Evolutionary conservation across 2,113 vertebrate species (phyloP), one percentile per base, ranked within the genome.

Genomic region (Tauraco erythrolophus): DNA sequence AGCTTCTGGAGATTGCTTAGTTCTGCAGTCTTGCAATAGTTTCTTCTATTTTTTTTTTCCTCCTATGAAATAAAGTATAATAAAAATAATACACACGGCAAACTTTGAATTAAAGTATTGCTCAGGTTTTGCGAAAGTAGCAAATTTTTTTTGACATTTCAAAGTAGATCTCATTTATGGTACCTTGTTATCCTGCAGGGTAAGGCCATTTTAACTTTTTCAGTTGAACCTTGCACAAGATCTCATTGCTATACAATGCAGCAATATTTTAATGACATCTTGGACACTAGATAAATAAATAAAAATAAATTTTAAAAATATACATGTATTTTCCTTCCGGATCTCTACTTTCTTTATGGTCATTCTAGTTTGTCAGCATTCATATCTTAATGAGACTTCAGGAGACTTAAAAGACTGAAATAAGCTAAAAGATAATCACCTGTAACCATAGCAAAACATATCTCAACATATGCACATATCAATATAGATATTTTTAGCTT

Each of bases 401-500:
- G 39, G 24, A 84, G 19, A 84, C 6, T 25, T 87, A 70, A 80
- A 46, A 69, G 6, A 22, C 18, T 37, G 6, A 89, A 92, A 72
- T 8, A 51, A 88, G 11, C 66, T 89, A 61, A 68, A 68, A 71
- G 56, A 39, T 10, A 39, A 43, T 61, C 41, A 62, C 24, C 37
- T 72, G 7, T 19, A 66, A 79, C 37, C 62, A 23, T 31, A 46
- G 39, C 37, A 76, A 61, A 83, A 7, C 15, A 11, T 46, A 28
- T 68, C 54, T 89, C 80, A 82, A 64, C 78, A 16, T 88, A 85
- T 71, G 82, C 61, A 85, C 48, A 71, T 83, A 93, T 70, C 70
- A 84, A 64, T 80, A 94, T 39, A 77, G 76, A 77, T 81, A 88
- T 90, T 93, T 88, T 93, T 90, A 85, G 61, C 57, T 81, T 87